Percentiles rank a stretch among this genome's conserved stretches.
phyloP scores from a whole-genome alignment of 2,888 invertebrate species.

The Geotrupes spiniger region DNA sequence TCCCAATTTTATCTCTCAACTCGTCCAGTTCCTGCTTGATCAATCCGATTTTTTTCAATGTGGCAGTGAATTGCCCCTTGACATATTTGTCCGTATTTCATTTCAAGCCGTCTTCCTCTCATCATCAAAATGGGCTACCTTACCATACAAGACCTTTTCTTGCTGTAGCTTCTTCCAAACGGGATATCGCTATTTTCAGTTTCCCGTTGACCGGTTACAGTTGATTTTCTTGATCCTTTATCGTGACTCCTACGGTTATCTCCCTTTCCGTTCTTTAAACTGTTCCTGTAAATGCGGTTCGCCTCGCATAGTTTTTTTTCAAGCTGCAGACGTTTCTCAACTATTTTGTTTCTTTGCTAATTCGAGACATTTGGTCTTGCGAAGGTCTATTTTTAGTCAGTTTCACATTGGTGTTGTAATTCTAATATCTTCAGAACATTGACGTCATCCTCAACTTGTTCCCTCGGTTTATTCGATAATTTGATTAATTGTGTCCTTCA shows the following conservation, averaged over 20 bases:
- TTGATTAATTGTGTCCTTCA: constrained; percentile 46
- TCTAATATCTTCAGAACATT: constrained; percentile 51
- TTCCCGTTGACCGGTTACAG: constrained; percentile 33
- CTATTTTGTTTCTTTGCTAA: constrained; percentile 62
- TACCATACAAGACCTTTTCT: constrained; percentile 47
- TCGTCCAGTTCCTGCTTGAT: constrained; percentile 52
- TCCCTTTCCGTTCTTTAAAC: constrained; percentile 43
- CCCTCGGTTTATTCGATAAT: constrained; percentile 47
- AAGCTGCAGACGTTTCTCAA: constrained; percentile 67
- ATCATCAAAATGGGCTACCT: too few relatives aligned
- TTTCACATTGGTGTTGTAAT: constrained; percentile 52
- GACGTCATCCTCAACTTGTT: constrained; percentile 56
- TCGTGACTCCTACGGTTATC: constrained; percentile 38
- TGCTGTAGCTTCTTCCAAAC: constrained; percentile 27
- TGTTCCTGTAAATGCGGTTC: constrained; percentile 51
- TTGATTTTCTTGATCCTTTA: constrained; percentile 37
- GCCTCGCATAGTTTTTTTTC: constrained; percentile 59
- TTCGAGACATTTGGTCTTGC: constrained; percentile 60
- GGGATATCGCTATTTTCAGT: constrained; percentile 34
- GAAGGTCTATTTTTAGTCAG: constrained; percentile 51
- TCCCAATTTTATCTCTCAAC: constrained; percentile 43
- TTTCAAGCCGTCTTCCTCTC: constrained; percentile 49
- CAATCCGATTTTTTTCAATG: constrained; percentile 51
- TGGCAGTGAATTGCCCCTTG: constrained; percentile 53
- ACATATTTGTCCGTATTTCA: constrained; percentile 55